Evolutionary conservation across 2,113 vertebrate species (phyloP).

Genomic region (Puntigrus tetrazona): DNA sequence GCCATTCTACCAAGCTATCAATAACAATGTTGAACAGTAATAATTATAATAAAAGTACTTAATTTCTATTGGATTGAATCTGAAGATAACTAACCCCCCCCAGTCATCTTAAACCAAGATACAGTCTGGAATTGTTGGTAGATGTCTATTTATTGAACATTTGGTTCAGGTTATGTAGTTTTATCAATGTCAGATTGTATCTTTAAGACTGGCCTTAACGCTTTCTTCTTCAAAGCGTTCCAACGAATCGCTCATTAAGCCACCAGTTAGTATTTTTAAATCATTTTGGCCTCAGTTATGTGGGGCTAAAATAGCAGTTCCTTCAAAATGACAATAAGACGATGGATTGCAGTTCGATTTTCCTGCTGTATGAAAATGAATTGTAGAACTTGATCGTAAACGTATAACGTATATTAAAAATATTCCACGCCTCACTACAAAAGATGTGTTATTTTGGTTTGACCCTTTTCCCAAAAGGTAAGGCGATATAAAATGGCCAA

Average conservation of each 20-base stretch:
- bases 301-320: background rate
- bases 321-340: background rate
- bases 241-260: background rate
- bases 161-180: background rate
- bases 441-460: background rate
- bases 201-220: background rate
- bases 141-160: constrained; percentile 11
- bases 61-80: constrained; percentile 11
- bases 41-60: constrained; percentile 37
- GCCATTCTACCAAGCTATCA: constrained; percentile 31
- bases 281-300: constrained; percentile 8
- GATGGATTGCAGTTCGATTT: background rate
- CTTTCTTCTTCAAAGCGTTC: background rate
- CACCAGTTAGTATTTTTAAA: background rate
- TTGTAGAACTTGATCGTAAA: background rate
- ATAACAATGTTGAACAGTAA: constrained; percentile 2
- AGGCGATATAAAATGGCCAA: background rate
- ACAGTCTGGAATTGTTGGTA: background rate
- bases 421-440: background rate
- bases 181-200: background rate
- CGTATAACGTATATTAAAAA: constrained; percentile 9
- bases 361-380: background rate
- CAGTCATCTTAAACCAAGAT: background rate
- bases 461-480: background rate
- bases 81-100: background rate